A percentile compares a stretch with the other conserved stretches of the same genome.
Conservation (phyloP, 2,797 vertebrate genomes). For the Mico argentatus region DNA sequence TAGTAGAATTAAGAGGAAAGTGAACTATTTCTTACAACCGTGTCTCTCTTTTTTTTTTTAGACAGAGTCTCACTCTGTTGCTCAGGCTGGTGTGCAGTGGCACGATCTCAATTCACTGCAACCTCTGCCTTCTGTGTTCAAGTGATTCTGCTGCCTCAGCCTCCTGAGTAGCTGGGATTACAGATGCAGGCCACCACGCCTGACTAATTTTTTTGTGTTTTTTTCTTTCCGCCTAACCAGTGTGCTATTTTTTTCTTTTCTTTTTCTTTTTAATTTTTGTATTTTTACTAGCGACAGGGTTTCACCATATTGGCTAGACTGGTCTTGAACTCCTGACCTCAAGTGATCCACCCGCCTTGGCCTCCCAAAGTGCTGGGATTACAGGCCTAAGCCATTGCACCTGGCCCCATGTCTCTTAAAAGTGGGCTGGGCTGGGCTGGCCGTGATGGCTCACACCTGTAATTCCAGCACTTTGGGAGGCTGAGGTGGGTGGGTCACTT, state of each 20-base stretch:
- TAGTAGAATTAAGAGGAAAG: neutral
- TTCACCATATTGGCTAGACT: neutral
- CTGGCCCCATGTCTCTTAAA: too few species aligned
- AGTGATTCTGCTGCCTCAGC: neutral
- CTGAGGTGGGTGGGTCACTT: neutral
- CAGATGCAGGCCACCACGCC: accelerated
- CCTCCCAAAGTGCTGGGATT: neutral
- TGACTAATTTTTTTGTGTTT: neutral
- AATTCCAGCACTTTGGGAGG: neutral
- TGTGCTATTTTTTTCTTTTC: too few species aligned
- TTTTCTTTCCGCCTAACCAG: too few species aligned
- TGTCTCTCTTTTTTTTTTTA: neutral
- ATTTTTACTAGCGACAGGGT: neutral
- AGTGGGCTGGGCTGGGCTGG: neutral
- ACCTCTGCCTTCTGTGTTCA: neutral
- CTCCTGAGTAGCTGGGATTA: neutral
- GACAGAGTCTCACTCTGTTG: neutral
- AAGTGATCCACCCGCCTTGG: neutral
- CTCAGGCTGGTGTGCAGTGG: neutral
- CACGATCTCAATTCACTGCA: neutral
- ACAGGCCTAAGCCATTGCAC: neutral
- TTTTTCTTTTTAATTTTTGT: neutral
- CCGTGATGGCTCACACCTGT: neutral
- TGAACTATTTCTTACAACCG: neutral
- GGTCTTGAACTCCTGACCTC: neutral